phyloP scores from a whole-genome alignment of 2,888 invertebrate genomes.

The Drosophila ustulata region DNA sequence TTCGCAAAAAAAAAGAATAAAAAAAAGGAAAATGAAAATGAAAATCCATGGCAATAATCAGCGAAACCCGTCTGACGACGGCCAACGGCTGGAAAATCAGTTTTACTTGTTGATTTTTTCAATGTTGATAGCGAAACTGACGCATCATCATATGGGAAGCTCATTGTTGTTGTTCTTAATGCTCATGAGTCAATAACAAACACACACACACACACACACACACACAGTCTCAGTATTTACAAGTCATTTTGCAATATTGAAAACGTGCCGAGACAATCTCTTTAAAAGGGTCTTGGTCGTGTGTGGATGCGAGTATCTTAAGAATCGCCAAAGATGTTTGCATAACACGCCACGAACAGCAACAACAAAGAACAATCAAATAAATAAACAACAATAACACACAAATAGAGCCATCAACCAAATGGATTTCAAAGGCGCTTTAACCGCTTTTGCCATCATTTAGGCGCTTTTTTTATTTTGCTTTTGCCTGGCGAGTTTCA shows the following conservation, averaged over 20 bases:
- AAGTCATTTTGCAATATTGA: constrained; percentile 74
- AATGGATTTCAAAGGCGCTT: constrained; percentile 41
- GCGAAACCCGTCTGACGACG: constrained; percentile 33
- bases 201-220: constrained; percentile 22
- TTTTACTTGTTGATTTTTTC: constrained; percentile 47
- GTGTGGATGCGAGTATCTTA: constrained; percentile 37
- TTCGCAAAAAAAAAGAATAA: constrained; percentile 29
- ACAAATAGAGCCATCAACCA: constrained; percentile 55
- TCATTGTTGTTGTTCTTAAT: constrained; percentile 36
- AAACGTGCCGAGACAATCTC: constrained; percentile 74
- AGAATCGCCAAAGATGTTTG: constrained; percentile 61
- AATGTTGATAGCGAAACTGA: constrained; percentile 74
- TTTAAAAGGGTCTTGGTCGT: constrained; percentile 68
- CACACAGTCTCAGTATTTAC: constrained; percentile 27
- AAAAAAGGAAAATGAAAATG: constrained; percentile 30
- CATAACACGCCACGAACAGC: constrained; percentile 33
- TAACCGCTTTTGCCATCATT: constrained; percentile 26
- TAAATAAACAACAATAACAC: constrained; percentile 24
- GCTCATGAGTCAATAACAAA: constrained; percentile 59
- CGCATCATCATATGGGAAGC: constrained; percentile 75
- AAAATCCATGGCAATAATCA: constrained; percentile 67
- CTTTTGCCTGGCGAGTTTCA: constrained; percentile 5
- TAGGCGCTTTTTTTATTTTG: background rate
- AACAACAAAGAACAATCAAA: constrained; percentile 31
- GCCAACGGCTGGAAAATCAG: constrained; percentile 61